These are phyloP conservation scores for Phengaris alcon DNA, from an alignment of 2,888 invertebrate species.

Conservation along the genomic window DNA sequence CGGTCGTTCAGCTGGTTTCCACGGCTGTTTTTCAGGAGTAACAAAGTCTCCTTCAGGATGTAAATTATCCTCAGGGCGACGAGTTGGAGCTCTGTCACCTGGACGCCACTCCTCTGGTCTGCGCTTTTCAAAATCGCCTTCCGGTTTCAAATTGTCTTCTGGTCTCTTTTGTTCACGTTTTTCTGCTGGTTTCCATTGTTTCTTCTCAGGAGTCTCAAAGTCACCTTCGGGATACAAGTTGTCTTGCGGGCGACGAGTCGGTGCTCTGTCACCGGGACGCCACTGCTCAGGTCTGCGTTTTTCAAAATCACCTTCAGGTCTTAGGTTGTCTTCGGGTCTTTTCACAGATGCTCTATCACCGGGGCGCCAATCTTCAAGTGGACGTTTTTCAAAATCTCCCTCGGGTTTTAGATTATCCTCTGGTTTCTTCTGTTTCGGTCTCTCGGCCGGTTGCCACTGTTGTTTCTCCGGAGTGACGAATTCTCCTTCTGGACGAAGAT, in stretches of 20 bases:
- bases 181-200: slow-evolving; percentile 66
- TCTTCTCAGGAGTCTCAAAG: slow-evolving; percentile 55
- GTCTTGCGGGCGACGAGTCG: slow-evolving; percentile 45
- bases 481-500: slow-evolving; percentile 72
- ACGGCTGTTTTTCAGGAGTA: slow-evolving; percentile 73
- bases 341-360: slow-evolving; percentile 70
- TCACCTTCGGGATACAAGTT: slow-evolving; percentile 77
- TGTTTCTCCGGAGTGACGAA: slow-evolving; percentile 57
- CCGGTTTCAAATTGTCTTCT: slow-evolving; percentile 68
- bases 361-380: slow-evolving; percentile 60
- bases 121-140: slow-evolving; percentile 74
- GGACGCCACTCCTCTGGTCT: slow-evolving; percentile 69
- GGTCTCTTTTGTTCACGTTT: slow-evolving; percentile 58
- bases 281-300: slow-evolving; percentile 61
- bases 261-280: slow-evolving; percentile 44
- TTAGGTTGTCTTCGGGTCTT: slow-evolving; percentile 72
- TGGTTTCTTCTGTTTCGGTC: slow-evolving; percentile 72
- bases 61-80: slow-evolving; percentile 74
- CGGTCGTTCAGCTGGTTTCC: slow-evolving; percentile 58
- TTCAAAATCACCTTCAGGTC: slow-evolving; percentile 72
- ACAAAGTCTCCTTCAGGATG: slow-evolving; percentile 63
- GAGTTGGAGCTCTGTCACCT: slow-evolving; percentile 65
- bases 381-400: slow-evolving; percentile 70
- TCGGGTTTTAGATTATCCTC: slow-evolving; percentile 77
- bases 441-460: slow-evolving; percentile 65